A percentile compares a stretch with the other conserved stretches of the same genome.
Conservation (phyloP, 1,140 invertebrate genomes). For the Polyergus mexicanus region DNA sequence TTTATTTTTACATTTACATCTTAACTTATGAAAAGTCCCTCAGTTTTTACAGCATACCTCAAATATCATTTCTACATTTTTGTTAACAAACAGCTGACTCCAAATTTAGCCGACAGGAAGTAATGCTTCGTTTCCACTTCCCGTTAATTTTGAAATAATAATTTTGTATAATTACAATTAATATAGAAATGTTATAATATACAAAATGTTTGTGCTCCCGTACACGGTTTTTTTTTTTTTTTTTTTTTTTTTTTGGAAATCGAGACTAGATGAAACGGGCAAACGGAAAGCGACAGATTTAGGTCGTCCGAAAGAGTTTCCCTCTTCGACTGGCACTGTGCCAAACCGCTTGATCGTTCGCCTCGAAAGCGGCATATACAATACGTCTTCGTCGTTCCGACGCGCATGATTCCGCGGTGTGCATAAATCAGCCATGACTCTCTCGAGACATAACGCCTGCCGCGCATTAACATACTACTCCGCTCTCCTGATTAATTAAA, state of each 20-base stretch:
- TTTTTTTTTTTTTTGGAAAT: constrained; percentile 57
- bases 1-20: background rate
- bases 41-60: background rate
- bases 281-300: constrained; percentile 75
- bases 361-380: constrained; percentile 68
- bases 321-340: constrained; percentile 64
- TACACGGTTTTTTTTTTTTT: no score
- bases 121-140: background rate
- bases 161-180: background rate
- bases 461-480: constrained; percentile 40
- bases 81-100: background rate
- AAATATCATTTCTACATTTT: background rate
- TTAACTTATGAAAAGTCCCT: background rate
- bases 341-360: constrained; percentile 65
- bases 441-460: constrained; percentile 49
- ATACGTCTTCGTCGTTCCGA: constrained; percentile 60
- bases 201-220: background rate
- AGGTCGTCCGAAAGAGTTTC: constrained; percentile 71
- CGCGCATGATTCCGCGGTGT: constrained; percentile 57
- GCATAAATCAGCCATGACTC: constrained; percentile 60
- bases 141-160: background rate
- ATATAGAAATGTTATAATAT: background rate
- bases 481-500: constrained; percentile 42
- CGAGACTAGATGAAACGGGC: constrained; percentile 34
- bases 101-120: background rate